These are phyloP conservation scores for Mico argentatus DNA, from an alignment of 2,797 vertebrate genomes.

Conservation along the genomic window DNA sequence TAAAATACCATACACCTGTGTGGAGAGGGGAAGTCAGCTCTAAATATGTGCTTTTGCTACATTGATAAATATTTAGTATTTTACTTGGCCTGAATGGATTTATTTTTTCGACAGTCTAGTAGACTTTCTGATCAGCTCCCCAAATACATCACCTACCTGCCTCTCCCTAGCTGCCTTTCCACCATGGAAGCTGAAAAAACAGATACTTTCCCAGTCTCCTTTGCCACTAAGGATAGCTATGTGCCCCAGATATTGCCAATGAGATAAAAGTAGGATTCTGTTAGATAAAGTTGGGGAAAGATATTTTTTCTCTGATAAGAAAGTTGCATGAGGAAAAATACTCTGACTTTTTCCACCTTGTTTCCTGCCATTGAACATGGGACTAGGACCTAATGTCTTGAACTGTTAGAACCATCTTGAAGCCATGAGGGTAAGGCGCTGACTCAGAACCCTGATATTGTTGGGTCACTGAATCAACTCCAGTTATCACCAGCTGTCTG, in stretches of 20 bases:
- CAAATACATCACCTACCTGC: not conserved
- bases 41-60: slow-evolving; percentile 31
- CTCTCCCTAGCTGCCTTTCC: not conserved
- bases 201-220: not conserved
- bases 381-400: not conserved
- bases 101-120: not conserved
- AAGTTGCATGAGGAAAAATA: not conserved
- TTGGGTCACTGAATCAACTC: not conserved
- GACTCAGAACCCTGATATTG: not conserved
- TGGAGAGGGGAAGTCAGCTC: not conserved
- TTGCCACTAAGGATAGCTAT: not conserved
- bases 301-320: not conserved
- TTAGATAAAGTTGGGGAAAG: not conserved
- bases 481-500: not conserved
- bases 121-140: not conserved
- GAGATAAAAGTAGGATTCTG: slow-evolving; percentile 7
- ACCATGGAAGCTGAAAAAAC: not conserved
- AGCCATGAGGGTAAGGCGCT: not conserved
- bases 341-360: not conserved
- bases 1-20: not conserved
- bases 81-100: not conserved
- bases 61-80: slow-evolving; percentile 1
- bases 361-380: slow-evolving; percentile 11
- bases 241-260: not conserved
- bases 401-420: not conserved